Evolutionary conservation across 2,113 vertebrate species (phyloP), one percentile per base, ranked within the genome.

Genomic region (Acanthisitta chloris): DNA sequence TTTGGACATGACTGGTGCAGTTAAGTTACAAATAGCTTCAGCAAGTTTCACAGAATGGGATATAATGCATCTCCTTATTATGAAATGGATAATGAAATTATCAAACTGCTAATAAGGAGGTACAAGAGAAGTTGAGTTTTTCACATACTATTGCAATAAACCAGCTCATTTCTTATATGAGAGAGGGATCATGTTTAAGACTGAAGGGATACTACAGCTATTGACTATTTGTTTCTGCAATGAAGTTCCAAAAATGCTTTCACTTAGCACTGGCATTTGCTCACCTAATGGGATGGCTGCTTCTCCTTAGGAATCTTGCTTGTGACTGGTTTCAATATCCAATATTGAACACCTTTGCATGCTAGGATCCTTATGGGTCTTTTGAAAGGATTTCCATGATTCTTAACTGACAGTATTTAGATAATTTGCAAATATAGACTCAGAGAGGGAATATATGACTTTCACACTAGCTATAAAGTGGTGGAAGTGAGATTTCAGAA

Each of bases 301-400:
- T 76, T 31, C 20, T 85, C 36, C 34, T 38, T 34, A 49, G 8
- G 11, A 20, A 52, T 46, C 17, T 58, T 74, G 18, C 31, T 67
- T 85, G 52, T 23, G 8, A 45, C 25, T 26, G 18, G 17, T 65
- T 70, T 69, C 25, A 38, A 14, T 1, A 49, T n/a, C 25, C 48
- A 91, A 16, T 4, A 77, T 24, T 16, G 25, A 81, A 62, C 17
- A 38, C 8, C 13, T 43, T 25, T 0, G 0, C 20, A 18, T 33
- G 29, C 48, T 14, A 76, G 17, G 16, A 69, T 58, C 5, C 42
- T 91, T 70, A 45, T 14, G n/a, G 8, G 31, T 52, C 33, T 77
- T 62, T 77, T 71, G 52, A 59, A 94, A 48, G 19, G 6, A 49
- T 28, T 76, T 72, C 26, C 48, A 17, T 19, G 21, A 31, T 25